Evolutionary conservation across 2,888 invertebrate species (phyloP).

Genomic region (Dicroscelio sp.): DNA sequence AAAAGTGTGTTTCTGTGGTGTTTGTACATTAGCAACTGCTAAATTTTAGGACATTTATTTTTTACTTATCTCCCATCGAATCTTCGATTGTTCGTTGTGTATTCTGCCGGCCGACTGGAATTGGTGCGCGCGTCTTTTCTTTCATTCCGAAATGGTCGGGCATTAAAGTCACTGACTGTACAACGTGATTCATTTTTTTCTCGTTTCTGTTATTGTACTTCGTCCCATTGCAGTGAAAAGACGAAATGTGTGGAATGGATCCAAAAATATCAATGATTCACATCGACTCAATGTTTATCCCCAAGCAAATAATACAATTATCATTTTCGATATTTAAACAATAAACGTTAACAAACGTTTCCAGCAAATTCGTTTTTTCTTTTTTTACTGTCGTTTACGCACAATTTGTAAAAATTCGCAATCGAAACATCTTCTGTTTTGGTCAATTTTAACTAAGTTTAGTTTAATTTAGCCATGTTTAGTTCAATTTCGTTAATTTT

Average conservation of each 20-base stretch:
- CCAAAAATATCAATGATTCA: slow-evolving; percentile 1
- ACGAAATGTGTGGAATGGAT: background rate
- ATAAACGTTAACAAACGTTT: too few relatives aligned
- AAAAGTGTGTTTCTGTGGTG: slow-evolving; percentile 52
- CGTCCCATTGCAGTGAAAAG: slow-evolving; percentile 42
- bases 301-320: background rate
- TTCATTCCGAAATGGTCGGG: slow-evolving; percentile 41
- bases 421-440: too few relatives aligned
- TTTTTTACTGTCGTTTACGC: too few relatives aligned
- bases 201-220: slow-evolving; percentile 49
- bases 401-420: too few relatives aligned
- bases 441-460: too few relatives aligned
- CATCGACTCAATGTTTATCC: too few relatives aligned
- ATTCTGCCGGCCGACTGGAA: slow-evolving; percentile 14
- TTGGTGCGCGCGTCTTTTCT: slow-evolving; percentile 37
- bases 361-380: too few relatives aligned
- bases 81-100: slow-evolving; percentile 3
- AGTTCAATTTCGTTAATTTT: too few relatives aligned
- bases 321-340: too few relatives aligned
- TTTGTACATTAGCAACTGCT: slow-evolving; percentile 49
- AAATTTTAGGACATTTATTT: slow-evolving; percentile 54
- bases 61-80: slow-evolving; percentile 9
- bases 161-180: slow-evolving; percentile 51
- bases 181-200: slow-evolving; percentile 50
- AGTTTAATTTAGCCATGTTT: too few relatives aligned